Evolutionary conservation across 2,113 vertebrate species (phyloP).

Genomic region (Nesospiza acunhae): DNA sequence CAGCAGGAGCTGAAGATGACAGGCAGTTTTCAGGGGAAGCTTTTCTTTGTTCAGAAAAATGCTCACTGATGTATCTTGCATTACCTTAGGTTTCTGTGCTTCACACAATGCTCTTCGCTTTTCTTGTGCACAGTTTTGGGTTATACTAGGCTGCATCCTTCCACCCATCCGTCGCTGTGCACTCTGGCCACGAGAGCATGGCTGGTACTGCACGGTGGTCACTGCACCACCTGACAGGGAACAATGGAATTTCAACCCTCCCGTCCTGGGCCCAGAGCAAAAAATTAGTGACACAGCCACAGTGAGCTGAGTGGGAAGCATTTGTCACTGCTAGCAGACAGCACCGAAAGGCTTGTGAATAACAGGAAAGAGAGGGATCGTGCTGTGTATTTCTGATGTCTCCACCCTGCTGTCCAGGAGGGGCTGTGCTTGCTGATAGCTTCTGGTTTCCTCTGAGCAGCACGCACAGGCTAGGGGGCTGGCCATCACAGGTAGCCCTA

Average conservation of each 20-base stretch:
- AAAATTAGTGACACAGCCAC: not conserved
- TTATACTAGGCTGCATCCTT: not conserved
- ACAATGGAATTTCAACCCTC: not conserved
- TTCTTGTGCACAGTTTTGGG: not conserved
- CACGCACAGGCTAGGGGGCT: not conserved
- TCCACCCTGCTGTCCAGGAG: slow-evolving; percentile 46
- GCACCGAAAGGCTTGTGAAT: slow-evolving; percentile 17
- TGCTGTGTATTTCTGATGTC: not conserved
- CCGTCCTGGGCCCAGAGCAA: not conserved
- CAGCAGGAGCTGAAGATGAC: not conserved
- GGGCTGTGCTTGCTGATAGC: slow-evolving; percentile 3
- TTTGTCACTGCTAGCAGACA: slow-evolving; percentile 48
- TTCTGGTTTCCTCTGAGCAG: not conserved
- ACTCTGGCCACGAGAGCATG: rapidly evolving
- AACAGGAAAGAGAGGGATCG: slow-evolving; percentile 60
- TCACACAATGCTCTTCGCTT: not conserved
- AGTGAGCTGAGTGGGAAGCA: not conserved
- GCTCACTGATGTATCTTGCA: not conserved
- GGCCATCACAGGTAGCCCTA: not conserved
- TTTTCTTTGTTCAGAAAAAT: not conserved
- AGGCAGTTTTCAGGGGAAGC: not conserved
- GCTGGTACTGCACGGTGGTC: rapidly evolving
- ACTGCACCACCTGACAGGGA: rapidly evolving
- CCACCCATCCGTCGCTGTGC: not conserved
- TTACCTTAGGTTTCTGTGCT: not conserved